Conservation (phyloP, 1,140 invertebrate genomes). For the Drosophila punjabiensis region DNA sequence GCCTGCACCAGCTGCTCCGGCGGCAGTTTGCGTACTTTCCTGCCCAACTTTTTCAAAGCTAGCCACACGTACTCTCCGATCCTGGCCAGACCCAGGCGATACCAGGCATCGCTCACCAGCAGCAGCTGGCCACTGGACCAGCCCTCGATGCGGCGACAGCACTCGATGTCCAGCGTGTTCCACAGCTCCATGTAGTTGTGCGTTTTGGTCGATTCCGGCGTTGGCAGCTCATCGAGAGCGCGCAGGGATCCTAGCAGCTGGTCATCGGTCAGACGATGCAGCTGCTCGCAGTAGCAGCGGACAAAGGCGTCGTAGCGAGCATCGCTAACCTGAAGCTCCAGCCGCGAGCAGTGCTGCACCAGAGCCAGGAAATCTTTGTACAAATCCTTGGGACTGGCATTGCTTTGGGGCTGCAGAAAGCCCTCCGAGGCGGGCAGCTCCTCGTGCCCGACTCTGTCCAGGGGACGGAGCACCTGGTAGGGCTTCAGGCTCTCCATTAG, state of each 20-base stretch:
- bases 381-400: conserved; percentile 57
- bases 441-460: not conserved
- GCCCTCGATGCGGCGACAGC: conserved; percentile 79
- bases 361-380: conserved; percentile 80
- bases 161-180: conserved; percentile 87
- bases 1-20: conserved; percentile 86
- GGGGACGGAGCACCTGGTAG: conserved; percentile 62
- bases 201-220: conserved; percentile 61
- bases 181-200: conserved; percentile 86
- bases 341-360: conserved; percentile 70
- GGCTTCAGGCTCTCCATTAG: conserved; percentile 71
- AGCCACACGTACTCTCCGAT: conserved; percentile 85
- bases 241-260: conserved; percentile 83
- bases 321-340: conserved; percentile 68
- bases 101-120: conserved; percentile 86
- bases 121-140: conserved; percentile 85
- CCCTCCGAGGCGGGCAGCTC: not conserved
- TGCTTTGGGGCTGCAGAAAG: conserved; percentile 12
- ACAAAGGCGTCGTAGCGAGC: conserved; percentile 84
- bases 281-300: conserved; percentile 79
- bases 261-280: conserved; percentile 84
- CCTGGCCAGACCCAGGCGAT: conserved; percentile 82
- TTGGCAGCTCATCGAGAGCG: conserved; percentile 80
- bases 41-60: conserved; percentile 85
- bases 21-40: conserved; percentile 85